Base-by-base conservation (phyloP, 2,797 vertebrate species). In the Protosalanx chinensis region DNA sequence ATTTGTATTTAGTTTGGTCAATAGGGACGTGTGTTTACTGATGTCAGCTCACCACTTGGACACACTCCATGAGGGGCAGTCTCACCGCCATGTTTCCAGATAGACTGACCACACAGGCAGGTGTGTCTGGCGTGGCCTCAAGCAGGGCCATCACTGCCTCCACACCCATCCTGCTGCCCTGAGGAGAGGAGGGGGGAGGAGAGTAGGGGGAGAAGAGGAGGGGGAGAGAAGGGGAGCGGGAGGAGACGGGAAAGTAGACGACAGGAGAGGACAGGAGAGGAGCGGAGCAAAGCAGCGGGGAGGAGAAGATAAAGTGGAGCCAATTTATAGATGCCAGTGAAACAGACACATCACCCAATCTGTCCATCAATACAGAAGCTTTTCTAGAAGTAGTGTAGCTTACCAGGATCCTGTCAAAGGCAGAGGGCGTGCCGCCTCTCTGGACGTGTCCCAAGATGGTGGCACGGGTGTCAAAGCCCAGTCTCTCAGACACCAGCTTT, bases 81-180 rank as follows among this genome's bases (percentile, higher is more conserved):
- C 95, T 92, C 80, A 97, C 86, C 0, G 96, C 95, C 85, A 95
- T 94, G 88, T 98, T 98, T 33, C 96, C 96, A 0, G 95, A 95
- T 74, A 98, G 89, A 81, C 94, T 96, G 87, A 98, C 95, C n/a
- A 97, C 96, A 23, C 95, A 97, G n/a, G 96, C 96, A 0, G 96
- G 96, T 0, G 95, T 96, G 0, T 96, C 95, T 0, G 96, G 94
- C 0, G 94, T 95, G 10, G 92, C 96, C 77, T 98, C 96, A 71
- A 98, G 79, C 68, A 98, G 91, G 0, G 96, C 96, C 95, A 98
- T 94, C 56, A 98, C 96, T 0, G 96, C 93, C 82, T 97, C 96
- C 18, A 97, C 95, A 0, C 96, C 96, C 96, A 98, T 97, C 76
- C 96, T 91, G 88, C 96, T 98, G 59, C 91, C 95, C 96, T 98